Conservation (phyloP, 2,113 vertebrate genomes). For the Plecturocebus donacophilus region DNA sequence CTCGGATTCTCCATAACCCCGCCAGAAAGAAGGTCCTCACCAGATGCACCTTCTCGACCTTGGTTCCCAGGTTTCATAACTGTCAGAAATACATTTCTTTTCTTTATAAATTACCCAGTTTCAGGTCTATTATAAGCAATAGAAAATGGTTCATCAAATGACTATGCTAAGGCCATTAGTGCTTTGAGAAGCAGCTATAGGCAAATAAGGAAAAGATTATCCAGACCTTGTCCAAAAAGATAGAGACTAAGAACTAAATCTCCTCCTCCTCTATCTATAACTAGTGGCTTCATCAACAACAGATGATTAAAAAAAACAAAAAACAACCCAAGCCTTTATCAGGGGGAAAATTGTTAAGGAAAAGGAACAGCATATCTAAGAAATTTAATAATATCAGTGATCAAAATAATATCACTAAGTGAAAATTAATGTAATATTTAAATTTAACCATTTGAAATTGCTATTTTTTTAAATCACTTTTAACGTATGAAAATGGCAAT, state of each 20-base stretch:
- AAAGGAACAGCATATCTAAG: neutral
- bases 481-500: neutral
- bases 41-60: neutral
- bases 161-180: neutral
- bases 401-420: constrained; percentile 22
- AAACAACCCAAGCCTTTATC: neutral
- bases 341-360: neutral
- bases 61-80: neutral
- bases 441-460: neutral
- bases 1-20: neutral
- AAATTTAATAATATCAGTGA: neutral
- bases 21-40: neutral
- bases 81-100: neutral
- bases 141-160: neutral
- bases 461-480: neutral
- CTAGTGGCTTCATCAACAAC: neutral
- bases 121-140: neutral
- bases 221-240: neutral
- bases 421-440: neutral
- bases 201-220: neutral
- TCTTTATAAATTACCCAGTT: neutral
- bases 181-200: neutral
- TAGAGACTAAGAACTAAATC: neutral
- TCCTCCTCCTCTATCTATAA: neutral
- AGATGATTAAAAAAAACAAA: neutral